A percentile compares a stretch with the other conserved stretches of the same genome.
phyloP scores from a whole-genome alignment of 2,888 invertebrate genomes.

The Lasioglossum morio region DNA sequence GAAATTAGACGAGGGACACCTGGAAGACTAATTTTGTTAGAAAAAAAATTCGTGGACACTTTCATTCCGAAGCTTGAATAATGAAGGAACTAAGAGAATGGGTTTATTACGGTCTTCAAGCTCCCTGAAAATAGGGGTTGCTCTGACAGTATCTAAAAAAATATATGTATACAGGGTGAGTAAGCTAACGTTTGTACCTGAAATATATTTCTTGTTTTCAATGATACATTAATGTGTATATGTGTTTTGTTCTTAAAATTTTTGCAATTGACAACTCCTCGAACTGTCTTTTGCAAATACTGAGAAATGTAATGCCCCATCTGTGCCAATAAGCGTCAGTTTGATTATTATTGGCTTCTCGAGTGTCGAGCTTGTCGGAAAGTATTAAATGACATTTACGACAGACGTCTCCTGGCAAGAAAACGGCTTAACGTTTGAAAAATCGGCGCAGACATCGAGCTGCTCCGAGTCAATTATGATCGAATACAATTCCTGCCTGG shows the following conservation, averaged over 20 bases:
- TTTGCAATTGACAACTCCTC: not conserved
- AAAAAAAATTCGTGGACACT: not conserved
- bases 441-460: not conserved
- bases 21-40: not conserved
- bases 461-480: not conserved
- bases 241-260: not conserved
- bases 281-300: not conserved
- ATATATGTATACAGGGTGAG: not conserved
- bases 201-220: no score
- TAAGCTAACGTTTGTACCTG: no score
- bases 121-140: not conserved
- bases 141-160: not conserved
- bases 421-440: not conserved
- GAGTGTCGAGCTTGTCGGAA: not conserved
- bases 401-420: not conserved
- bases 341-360: not conserved
- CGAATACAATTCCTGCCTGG: not conserved
- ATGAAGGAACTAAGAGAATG: not conserved
- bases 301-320: not conserved
- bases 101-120: not conserved
- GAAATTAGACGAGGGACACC: not conserved
- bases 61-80: not conserved
- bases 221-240: no score
- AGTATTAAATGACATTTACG: not conserved
- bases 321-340: not conserved